Conservation (phyloP, 1,140 invertebrate species). For the Pogonus chalceus region DNA sequence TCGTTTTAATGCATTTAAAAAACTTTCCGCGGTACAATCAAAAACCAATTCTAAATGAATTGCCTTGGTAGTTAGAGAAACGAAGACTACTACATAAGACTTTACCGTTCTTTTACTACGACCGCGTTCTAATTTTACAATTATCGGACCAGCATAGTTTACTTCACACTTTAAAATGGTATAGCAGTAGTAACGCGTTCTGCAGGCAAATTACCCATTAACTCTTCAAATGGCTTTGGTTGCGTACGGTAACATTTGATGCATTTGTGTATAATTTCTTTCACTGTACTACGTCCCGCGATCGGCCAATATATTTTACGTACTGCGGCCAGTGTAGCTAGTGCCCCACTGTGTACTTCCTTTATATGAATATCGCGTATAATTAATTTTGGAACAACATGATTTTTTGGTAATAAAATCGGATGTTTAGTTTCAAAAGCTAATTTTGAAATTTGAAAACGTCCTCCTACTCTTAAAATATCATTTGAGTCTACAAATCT, state of each 20-base stretch:
- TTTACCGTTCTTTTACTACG: conserved; percentile 6
- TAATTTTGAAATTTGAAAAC: conserved; percentile 24
- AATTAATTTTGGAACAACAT: conserved; percentile 18
- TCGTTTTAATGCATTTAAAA: conserved; percentile 18
- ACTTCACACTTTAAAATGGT: conserved; percentile 16
- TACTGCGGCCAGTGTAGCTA: conserved; percentile 16
- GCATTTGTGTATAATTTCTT: conserved; percentile 19
- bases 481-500: conserved; percentile 30
- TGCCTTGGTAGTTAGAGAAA: conserved; percentile 12
- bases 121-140: conserved; percentile 14
- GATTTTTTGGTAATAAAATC: conserved; percentile 25
- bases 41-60: conserved; percentile 23
- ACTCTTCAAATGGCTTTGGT: conserved; percentile 10
- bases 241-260: conserved; percentile 19
- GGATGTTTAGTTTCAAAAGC: conserved; percentile 27
- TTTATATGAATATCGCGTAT: conserved; percentile 14
- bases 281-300: conserved; percentile 9
- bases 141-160: conserved; percentile 20
- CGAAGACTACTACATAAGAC: conserved; percentile 16
- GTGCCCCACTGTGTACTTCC: conserved; percentile 25
- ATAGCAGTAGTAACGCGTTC: conserved; percentile 20
- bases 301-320: conserved; percentile 23
- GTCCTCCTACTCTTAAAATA: conserved; percentile 32
- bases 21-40: conserved; percentile 19
- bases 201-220: conserved; percentile 29